phyloP scores from a whole-genome alignment of 53 echinoderm and acorn worm species.

The Antedon mediterranea region DNA sequence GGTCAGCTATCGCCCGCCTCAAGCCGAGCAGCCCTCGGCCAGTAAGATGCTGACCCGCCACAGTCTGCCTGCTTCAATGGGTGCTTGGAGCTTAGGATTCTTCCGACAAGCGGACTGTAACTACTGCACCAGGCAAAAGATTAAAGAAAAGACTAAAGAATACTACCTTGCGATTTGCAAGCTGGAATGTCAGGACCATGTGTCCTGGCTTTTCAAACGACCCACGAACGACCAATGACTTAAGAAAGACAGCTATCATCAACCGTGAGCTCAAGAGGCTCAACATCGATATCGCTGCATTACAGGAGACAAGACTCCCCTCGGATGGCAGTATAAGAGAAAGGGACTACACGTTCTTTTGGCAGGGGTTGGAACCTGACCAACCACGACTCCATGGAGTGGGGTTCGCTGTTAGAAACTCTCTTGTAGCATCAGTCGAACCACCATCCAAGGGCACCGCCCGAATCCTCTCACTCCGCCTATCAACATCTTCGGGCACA shows the following conservation, averaged over 20 bases:
- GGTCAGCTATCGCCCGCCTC: conserved; percentile 1
- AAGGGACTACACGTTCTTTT: conserved; percentile 11
- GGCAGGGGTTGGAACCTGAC: conserved; percentile 8
- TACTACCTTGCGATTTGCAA: conserved; percentile 10
- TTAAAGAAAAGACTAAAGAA: too few relatives aligned
- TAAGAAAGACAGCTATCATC: too few relatives aligned
- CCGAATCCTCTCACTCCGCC: conserved; percentile 7
- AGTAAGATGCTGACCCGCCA: neutral
- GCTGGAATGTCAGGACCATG: too few relatives aligned
- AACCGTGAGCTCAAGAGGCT: too few relatives aligned
- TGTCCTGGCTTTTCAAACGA: conserved; percentile 20
- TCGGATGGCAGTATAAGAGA: conserved; percentile 6
- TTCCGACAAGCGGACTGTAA: too few relatives aligned
- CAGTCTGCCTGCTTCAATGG: neutral
- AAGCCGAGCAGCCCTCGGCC: conserved; percentile 1
- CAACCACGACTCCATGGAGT: neutral
- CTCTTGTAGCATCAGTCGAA: neutral
- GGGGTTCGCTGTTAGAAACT: neutral
- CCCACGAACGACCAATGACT: too few relatives aligned
- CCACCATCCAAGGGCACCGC: conserved; percentile 9
- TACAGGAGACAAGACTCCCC: conserved; percentile 20
- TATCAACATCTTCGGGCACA: conserved; percentile 8
- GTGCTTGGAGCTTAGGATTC: neutral
- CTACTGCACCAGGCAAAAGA: neutral
- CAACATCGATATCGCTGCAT: too few relatives aligned